These are phyloP conservation scores for Ephialtes manifestator DNA, from an alignment of 2,888 invertebrate genomes.

Conservation along the genomic window DNA sequence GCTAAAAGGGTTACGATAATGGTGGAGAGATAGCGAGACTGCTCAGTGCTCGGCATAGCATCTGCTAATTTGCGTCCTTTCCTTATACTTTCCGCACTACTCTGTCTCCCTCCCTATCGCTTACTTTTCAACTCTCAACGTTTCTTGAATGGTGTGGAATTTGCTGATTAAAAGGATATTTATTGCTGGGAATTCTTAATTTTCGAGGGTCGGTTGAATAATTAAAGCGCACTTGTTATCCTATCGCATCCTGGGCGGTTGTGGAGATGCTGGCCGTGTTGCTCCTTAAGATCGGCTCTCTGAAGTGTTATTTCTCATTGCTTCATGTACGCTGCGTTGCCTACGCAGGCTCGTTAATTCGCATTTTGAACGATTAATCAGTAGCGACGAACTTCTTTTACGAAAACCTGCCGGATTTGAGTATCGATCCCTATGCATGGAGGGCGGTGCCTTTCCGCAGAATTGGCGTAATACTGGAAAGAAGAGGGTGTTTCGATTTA, in stretches of 20 bases:
- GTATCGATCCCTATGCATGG: slow-evolving; percentile 27
- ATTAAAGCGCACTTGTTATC: slow-evolving; percentile 73
- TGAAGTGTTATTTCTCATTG: slow-evolving; percentile 50
- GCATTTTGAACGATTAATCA: slow-evolving; percentile 65
- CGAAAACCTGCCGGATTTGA: slow-evolving; percentile 15
- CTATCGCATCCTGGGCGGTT: slow-evolving; percentile 31
- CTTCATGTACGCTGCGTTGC: slow-evolving; percentile 36
- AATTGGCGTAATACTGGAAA: slow-evolving; percentile 34
- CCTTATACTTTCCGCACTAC: slow-evolving; percentile 32
- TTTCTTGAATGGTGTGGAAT: slow-evolving; percentile 68
- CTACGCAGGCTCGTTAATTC: slow-evolving; percentile 13
- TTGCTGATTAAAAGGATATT: slow-evolving; percentile 82
- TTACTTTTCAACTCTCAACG: slow-evolving; percentile 21
- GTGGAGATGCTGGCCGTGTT: slow-evolving; percentile 18
- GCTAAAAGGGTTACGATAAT: slow-evolving; percentile 77
- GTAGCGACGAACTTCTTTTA: slow-evolving; percentile 38
- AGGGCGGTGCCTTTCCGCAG: slow-evolving; percentile 6
- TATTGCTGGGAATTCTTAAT: slow-evolving; percentile 82
- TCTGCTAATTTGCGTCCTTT: slow-evolving; percentile 73
- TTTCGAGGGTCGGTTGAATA: slow-evolving; percentile 74
- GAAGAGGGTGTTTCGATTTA: slow-evolving; percentile 70
- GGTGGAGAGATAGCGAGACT: slow-evolving; percentile 73
- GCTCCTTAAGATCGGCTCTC: slow-evolving; percentile 51
- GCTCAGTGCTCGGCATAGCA: slow-evolving; percentile 59
- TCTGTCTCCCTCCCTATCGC: not conserved